Percentiles rank a stretch among this genome's conserved stretches.
phyloP scores from a whole-genome alignment of 2,113 vertebrate species.

The Trematocara variabile region DNA sequence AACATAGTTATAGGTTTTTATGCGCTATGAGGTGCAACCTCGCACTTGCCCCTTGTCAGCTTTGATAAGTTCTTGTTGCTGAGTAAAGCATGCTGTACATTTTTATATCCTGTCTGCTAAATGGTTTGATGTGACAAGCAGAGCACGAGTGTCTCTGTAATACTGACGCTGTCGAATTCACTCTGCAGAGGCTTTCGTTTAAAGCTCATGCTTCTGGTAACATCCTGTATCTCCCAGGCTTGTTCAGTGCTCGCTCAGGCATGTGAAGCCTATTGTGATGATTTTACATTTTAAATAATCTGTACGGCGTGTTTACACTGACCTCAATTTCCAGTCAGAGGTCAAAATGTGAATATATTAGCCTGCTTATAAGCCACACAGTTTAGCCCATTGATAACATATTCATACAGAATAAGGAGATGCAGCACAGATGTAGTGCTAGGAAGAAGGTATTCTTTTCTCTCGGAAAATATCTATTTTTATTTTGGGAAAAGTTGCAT shows the following conservation, averaged over 20 bases:
- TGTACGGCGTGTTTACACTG: slow-evolving; percentile 19
- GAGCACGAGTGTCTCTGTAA: neutral
- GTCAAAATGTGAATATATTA: slow-evolving; percentile 40
- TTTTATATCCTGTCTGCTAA: neutral
- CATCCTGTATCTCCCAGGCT: neutral
- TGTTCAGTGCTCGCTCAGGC: neutral
- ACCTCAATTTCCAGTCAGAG: slow-evolving; percentile 30
- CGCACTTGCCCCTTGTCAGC: rapidly evolving
- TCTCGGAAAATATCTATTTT: neutral
- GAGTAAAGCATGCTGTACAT: neutral
- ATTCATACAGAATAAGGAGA: neutral
- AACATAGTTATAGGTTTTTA: neutral
- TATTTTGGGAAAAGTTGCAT: neutral
- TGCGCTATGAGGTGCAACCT: rapidly evolving
- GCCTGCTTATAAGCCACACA: neutral
- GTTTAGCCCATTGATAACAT: neutral
- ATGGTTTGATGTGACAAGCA: neutral
- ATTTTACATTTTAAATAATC: slow-evolving; percentile 30
- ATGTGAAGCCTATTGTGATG: slow-evolving; percentile 30
- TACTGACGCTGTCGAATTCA: neutral
- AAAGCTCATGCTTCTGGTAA: neutral
- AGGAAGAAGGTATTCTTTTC: rapidly evolving
- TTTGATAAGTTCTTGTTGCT: neutral
- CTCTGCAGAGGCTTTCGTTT: neutral
- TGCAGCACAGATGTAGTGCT: neutral